Evolutionary conservation across 35 echinoderm and acorn worm species (phyloP).

Genomic region (Eucidaris tribuloides): DNA sequence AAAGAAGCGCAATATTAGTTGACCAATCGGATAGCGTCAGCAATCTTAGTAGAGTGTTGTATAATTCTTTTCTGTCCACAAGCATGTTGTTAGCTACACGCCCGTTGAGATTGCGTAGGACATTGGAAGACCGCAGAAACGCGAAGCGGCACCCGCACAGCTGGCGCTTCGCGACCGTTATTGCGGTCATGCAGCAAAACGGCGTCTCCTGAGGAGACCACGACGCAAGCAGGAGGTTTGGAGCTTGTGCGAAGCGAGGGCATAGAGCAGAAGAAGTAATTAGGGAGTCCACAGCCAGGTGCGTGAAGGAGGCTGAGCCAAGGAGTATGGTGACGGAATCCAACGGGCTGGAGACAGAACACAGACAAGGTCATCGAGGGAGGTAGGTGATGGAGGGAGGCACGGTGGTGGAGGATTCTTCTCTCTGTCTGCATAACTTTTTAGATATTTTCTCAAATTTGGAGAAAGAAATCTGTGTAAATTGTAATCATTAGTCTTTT

Average conservation of each 20-base stretch:
- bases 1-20: too few relatives aligned
- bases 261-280: constrained; percentile 91
- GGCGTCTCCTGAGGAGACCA: constrained; percentile 53
- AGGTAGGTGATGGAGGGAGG: constrained; percentile 28
- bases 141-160: constrained; percentile 57
- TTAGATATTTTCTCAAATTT: too few relatives aligned
- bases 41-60: too few relatives aligned
- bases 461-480: too few relatives aligned
- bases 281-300: constrained; percentile 73
- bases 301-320: constrained; percentile 73
- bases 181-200: constrained; percentile 57
- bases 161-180: constrained; percentile 64
- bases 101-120: too few relatives aligned
- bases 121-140: constrained; percentile 66
- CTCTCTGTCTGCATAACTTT: too few relatives aligned
- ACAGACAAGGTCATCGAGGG: constrained; percentile 74
- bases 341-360: constrained; percentile 60
- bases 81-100: too few relatives aligned
- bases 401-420: too few relatives aligned
- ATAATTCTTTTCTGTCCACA: too few relatives aligned
- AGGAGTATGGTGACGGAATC: constrained; percentile 86
- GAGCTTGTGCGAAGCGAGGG: constrained; percentile 73
- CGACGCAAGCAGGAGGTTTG: constrained; percentile 74
- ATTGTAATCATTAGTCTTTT: too few relatives aligned
- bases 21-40: too few relatives aligned